A percentile compares a stretch with the other conserved stretches of the same genome.
Conservation (phyloP, 1,140 invertebrate genomes). For the Phenacoccus solenopsis region DNA sequence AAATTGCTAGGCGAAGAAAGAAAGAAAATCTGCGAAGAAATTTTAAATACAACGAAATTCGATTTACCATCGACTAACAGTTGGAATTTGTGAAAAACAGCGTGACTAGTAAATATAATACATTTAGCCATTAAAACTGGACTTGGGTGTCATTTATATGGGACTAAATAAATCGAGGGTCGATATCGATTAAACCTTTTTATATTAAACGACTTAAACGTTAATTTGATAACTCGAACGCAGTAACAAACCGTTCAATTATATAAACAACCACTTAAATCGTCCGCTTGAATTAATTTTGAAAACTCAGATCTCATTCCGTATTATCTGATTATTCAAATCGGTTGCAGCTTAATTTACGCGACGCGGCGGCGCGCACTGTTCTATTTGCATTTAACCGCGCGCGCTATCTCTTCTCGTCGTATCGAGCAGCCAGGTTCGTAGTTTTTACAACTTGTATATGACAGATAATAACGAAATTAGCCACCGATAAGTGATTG, state of each 20-base stretch:
- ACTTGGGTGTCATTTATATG: neutral
- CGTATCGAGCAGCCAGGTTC: neutral
- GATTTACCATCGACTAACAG: neutral
- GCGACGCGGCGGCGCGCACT: too few relatives aligned
- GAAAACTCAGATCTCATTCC: neutral
- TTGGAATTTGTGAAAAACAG: neutral
- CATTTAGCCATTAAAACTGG: neutral
- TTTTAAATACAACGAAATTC: neutral
- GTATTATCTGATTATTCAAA: conserved; percentile 3
- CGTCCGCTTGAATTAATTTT: neutral
- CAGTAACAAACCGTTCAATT: neutral
- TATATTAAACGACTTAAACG: neutral
- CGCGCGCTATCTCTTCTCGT: neutral
- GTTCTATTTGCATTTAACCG: too few relatives aligned
- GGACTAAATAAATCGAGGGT: neutral
- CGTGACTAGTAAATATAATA: neutral
- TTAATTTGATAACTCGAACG: neutral
- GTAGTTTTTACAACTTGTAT: neutral
- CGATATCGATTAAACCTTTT: neutral
- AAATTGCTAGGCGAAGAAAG: neutral
- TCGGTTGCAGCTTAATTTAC: neutral
- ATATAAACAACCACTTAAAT: conserved; percentile 3
- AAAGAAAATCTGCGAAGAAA: neutral
- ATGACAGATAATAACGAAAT: neutral
- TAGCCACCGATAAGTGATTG: neutral